Conservation (phyloP, 1,140 invertebrate genomes). For the Dreissena rostriformis region DNA sequence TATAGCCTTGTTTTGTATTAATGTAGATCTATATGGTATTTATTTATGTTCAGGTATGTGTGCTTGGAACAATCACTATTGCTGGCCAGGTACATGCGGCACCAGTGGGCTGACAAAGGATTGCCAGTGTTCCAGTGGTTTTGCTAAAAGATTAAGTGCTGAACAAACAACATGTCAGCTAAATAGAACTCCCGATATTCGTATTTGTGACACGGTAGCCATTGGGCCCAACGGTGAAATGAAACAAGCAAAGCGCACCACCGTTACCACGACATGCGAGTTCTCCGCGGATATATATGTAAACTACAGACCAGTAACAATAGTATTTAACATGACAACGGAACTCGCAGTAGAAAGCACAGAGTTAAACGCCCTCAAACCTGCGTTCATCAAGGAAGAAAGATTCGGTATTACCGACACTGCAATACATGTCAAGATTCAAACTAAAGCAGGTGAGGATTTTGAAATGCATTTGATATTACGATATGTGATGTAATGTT, state of each 20-base stretch:
- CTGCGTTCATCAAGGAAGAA: neutral
- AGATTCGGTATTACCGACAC: slow-evolving; percentile 9
- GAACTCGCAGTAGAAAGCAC: neutral
- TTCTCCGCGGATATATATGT: neutral
- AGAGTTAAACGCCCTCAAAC: neutral
- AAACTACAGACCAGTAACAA: neutral
- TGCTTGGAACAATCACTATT: slow-evolving; percentile 3
- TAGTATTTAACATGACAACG: neutral
- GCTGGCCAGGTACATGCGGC: slow-evolving; percentile 9
- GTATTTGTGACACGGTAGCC: neutral
- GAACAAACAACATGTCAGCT: neutral
- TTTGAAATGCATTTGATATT: neutral
- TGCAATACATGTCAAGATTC: neutral
- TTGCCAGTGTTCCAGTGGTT: neutral
- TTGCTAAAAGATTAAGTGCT: neutral
- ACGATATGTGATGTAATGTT: too few relatives aligned
- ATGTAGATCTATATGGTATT: too few relatives aligned
- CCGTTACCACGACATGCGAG: neutral
- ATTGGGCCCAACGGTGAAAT: neutral
- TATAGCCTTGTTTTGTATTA: too few relatives aligned
- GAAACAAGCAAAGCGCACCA: neutral
- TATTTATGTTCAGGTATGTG: neutral
- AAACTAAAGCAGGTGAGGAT: neutral
- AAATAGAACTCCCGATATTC: neutral
- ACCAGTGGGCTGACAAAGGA: neutral